Conservation (phyloP, 2,797 vertebrate genomes). For the Hyperoplus lanceolatus region DNA sequence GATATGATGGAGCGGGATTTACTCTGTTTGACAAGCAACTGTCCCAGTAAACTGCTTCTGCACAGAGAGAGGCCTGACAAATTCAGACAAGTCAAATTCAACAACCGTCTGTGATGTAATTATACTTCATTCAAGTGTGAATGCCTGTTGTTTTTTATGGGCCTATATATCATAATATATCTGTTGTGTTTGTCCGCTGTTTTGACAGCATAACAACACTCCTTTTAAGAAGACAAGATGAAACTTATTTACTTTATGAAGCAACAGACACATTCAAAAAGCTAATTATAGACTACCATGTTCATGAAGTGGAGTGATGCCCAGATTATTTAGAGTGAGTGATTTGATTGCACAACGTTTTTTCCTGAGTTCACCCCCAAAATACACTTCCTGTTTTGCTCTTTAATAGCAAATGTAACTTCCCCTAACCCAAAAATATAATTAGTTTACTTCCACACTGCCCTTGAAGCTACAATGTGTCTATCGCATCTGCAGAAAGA, state of each 20-base stretch:
- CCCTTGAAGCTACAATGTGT: neutral
- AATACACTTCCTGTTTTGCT: conserved; percentile 10
- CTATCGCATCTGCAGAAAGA: neutral
- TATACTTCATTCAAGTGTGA: conserved; percentile 33
- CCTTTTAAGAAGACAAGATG: neutral
- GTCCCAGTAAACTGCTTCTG: conserved; percentile 14
- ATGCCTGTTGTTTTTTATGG: neutral
- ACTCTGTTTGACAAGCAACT: conserved; percentile 57
- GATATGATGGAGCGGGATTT: conserved; percentile 38
- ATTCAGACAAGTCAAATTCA: conserved; percentile 28
- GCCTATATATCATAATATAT: neutral
- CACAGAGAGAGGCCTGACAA: conserved; percentile 1
- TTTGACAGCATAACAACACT: conserved; percentile 30
- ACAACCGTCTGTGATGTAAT: conserved; percentile 22
- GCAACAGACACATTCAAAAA: neutral
- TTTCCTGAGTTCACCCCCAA: conserved; percentile 7
- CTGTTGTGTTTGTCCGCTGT: conserved; percentile 2
- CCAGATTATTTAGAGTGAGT: neutral
- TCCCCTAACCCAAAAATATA: neutral
- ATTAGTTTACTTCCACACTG: neutral
- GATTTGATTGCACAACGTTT: neutral
- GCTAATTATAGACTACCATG: neutral
- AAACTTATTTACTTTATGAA: conserved; percentile 4
- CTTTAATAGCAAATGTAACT: neutral
- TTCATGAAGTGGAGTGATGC: neutral